A percentile compares a stretch with the other conserved stretches of the same genome.
These are phyloP conservation scores for Osmerus mordax DNA, from an alignment of 2,113 vertebrate species.

Conservation along the genomic window DNA sequence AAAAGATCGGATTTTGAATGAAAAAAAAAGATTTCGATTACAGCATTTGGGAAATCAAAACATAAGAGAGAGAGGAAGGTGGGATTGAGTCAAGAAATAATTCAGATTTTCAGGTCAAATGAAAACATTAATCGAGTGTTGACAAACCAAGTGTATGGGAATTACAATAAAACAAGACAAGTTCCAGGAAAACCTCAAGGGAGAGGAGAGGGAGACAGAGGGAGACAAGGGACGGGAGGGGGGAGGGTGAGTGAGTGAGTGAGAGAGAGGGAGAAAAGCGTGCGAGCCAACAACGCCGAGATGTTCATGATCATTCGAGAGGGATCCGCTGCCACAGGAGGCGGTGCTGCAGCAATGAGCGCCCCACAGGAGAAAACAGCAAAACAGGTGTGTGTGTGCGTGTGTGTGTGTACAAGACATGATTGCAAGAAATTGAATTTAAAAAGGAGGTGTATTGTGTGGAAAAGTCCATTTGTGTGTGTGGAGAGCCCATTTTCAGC, in stretches of 20 bases:
- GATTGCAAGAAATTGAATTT: background rate
- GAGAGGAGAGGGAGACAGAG: constrained; percentile 23
- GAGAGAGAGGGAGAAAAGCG: constrained; percentile 37
- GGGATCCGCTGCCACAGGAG: constrained; percentile 48
- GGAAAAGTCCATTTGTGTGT: no score
- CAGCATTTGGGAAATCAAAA: constrained; percentile 17
- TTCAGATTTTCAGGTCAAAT: no score
- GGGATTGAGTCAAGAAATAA: no score
- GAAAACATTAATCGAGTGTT: background rate
- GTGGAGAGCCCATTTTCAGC: no score
- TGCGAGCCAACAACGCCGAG: constrained; percentile 44
- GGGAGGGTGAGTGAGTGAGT: background rate
- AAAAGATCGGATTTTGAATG: no score
- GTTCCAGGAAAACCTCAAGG: background rate
- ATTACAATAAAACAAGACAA: no score
- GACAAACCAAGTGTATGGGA: constrained; percentile 14
- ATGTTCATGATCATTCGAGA: constrained; percentile 81
- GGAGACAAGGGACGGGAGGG: background rate
- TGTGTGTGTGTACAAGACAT: background rate
- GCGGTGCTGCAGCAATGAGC: constrained; percentile 48
- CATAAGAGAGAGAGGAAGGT: background rate
- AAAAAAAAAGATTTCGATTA: no score
- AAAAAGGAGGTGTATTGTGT: no score
- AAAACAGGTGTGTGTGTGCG: constrained; percentile 68
- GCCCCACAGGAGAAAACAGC: constrained; percentile 54